Base-by-base conservation (phyloP, 2,888 invertebrate genomes). In the Bembecia ichneumoniformis region DNA sequence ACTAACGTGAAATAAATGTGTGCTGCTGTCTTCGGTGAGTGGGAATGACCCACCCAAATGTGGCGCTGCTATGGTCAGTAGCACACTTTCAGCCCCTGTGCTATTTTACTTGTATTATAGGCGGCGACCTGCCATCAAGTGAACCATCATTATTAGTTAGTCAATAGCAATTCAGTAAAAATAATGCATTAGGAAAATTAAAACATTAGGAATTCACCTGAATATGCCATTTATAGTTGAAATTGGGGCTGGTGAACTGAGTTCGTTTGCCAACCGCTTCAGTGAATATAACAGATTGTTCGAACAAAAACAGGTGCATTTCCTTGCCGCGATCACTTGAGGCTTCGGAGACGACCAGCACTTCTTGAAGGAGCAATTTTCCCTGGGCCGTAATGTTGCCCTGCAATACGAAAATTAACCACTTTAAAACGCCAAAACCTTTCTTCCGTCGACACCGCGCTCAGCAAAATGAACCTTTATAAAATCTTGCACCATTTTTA, bases 311-410 rank as follows among this genome's bases (percentile, higher is more conserved):
- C 55, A 99, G 96, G 78, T 98, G 95, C 68, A 97, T 89, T 63
- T 99, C 98, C 67, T 95, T 79, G 53, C 68, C 71, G 55, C 74
- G 77, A 52, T 81, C 82, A 53, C 64, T 76, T 13, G 89, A 88
- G 55, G 89, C 81, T 63, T 95, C 95, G 0, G 91, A 88, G 62
- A 94, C 95, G 48, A 88, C 75, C 57, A 97, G 86, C 17, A 92
- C 89, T 49, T 96, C 97, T 69, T 97, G 97, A 52, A 96, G 89
- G 54, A 98, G 84, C 54, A 99, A 89, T 82, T 97, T 97, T 52
- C 99, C 99, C 83, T 99, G 99, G 43, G 97, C 95, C 47, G 96
- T 97, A 61, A 99, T 96, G 87, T 98, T 98, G 49, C 98, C 97
- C 94, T 96, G 83, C 47, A 89, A 86, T 16, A 63, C 55, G 49